A percentile compares a stretch with the other conserved stretches of the same genome.
These are phyloP conservation scores for Diabrotica balteata DNA, from an alignment of 2,888 invertebrate genomes.

Conservation along the genomic window DNA sequence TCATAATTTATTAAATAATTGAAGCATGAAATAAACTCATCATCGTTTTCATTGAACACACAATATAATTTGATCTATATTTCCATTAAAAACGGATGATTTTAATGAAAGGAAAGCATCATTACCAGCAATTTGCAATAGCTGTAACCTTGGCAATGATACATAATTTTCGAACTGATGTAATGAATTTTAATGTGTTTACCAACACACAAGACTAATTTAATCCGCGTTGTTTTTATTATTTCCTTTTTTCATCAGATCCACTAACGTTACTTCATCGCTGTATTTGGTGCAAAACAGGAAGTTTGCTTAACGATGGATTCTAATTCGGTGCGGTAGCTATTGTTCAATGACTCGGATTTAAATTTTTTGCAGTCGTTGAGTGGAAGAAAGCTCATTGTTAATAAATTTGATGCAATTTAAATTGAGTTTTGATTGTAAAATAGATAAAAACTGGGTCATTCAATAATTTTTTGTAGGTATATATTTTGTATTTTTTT, in stretches of 20 bases:
- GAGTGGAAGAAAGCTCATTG: no score
- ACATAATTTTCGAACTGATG: slow-evolving; percentile 9
- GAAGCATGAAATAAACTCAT: no score
- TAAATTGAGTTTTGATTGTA: no score
- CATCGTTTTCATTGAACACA: no score
- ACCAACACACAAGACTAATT: background rate
- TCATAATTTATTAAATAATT: no score
- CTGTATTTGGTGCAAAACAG: slow-evolving; percentile 8
- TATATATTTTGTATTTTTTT: no score
- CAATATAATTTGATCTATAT: no score
- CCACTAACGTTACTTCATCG: slow-evolving; percentile 17
- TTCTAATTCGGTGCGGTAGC: background rate
- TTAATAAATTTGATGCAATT: no score
- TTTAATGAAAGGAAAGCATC: background rate
- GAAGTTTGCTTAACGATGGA: slow-evolving; percentile 15
- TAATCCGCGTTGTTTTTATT: slow-evolving; percentile 6
- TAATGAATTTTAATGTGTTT: slow-evolving; percentile 15
- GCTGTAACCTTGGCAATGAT: background rate
- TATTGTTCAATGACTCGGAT: background rate
- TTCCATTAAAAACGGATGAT: no score
- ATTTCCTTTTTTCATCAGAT: slow-evolving; percentile 16
- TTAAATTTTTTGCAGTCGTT: no score
- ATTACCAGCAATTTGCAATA: background rate
- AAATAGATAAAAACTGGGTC: no score
- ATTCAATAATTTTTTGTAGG: no score